Conservation (phyloP, 2,113 vertebrate species). For the Neomonachus schauinslandi region DNA sequence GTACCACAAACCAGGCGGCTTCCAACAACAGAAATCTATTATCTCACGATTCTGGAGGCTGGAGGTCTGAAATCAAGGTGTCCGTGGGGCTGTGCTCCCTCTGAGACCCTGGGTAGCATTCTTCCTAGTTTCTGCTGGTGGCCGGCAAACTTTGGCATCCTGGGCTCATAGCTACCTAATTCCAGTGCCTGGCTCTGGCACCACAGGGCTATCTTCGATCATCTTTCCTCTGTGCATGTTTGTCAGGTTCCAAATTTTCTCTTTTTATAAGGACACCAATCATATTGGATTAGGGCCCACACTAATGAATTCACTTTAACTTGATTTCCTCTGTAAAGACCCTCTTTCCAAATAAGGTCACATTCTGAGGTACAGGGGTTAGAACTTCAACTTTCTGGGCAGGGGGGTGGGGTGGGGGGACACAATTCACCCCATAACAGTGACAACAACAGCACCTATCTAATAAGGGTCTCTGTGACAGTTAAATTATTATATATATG, state of each 20-base stretch:
- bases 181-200: not conserved
- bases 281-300: not conserved
- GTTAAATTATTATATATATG: not conserved
- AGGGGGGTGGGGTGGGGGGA: too few species aligned
- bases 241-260: not conserved
- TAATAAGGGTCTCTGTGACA: not conserved
- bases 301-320: not conserved
- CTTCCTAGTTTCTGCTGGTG: not conserved
- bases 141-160: not conserved
- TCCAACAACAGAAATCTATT: not conserved
- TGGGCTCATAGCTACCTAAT: not conserved
- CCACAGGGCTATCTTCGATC: not conserved
- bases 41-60: not conserved
- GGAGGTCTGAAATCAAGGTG: not conserved
- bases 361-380: not conserved
- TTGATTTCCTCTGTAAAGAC: not conserved
- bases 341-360: not conserved
- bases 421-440: not conserved
- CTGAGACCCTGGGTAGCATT: not conserved
- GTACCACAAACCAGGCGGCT: not conserved
- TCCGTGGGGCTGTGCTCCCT: not conserved
- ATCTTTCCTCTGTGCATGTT: not conserved
- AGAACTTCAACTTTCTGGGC: not conserved
- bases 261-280: not conserved
- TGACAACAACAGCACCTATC: not conserved